These are phyloP conservation scores for Microtus oregoni DNA, from an alignment of 2,113 vertebrate genomes.

Conservation along the genomic window DNA sequence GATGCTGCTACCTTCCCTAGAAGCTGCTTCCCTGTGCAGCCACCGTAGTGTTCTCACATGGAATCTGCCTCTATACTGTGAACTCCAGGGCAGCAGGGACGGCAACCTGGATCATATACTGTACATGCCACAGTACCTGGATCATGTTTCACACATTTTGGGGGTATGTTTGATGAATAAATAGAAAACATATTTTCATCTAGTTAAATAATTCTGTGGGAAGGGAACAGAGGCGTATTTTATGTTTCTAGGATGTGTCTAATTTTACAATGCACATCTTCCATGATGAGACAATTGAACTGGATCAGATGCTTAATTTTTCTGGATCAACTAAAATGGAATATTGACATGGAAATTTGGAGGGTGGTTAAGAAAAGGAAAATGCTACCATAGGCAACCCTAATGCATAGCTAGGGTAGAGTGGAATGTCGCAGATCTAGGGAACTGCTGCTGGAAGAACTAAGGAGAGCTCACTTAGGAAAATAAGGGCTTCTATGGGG, in stretches of 20 bases:
- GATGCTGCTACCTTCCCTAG: background rate
- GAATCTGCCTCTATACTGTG: background rate
- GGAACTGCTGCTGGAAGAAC: background rate
- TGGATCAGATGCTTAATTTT: background rate
- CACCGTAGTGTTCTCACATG: rapidly evolving
- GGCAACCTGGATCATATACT: too few relatives aligned
- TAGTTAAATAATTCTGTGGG: background rate
- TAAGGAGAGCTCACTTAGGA: background rate
- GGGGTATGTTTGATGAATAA: background rate
- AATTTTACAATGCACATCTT: slow-evolving; percentile 1
- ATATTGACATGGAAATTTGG: background rate
- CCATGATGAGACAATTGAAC: background rate
- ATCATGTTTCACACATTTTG: background rate
- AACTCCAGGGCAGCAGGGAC: background rate
- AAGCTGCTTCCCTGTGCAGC: background rate
- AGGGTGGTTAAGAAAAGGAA: background rate
- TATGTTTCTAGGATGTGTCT: background rate
- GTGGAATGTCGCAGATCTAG: background rate
- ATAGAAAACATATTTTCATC: background rate
- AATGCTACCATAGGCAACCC: background rate
- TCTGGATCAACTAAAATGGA: background rate
- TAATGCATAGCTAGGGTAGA: background rate
- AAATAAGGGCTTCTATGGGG: background rate
- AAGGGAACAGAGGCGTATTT: background rate
- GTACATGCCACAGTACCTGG: background rate